Evolutionary conservation across 2,888 invertebrate genomes (phyloP).

Genomic region (Oxyteleia sp.): DNA sequence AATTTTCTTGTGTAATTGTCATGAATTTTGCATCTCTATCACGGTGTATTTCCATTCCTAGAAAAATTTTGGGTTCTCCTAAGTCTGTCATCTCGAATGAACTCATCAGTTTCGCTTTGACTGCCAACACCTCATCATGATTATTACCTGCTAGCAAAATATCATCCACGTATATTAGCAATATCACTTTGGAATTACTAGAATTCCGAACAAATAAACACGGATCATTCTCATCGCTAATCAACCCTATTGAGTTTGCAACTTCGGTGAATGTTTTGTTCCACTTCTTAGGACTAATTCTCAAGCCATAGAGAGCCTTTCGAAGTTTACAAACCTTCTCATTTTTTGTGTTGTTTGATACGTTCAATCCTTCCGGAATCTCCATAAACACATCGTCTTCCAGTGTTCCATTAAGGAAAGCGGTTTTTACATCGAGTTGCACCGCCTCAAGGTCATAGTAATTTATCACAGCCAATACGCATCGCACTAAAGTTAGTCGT

Average conservation of each 20-base stretch:
- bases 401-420: background rate
- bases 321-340: background rate
- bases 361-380: background rate
- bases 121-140: constrained; percentile 13
- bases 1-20: constrained; percentile 25
- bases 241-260: background rate
- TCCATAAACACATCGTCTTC: background rate
- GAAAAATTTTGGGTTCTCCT: constrained; percentile 64
- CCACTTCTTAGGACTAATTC: background rate
- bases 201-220: background rate
- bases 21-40: constrained; percentile 18
- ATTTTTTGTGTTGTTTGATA: background rate
- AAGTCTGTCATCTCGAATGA: constrained; percentile 68
- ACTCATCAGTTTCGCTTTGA: constrained; percentile 51
- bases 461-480: constrained; percentile 43
- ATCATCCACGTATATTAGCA: constrained; percentile 29
- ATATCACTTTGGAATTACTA: background rate
- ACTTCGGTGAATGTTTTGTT: background rate
- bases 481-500: constrained; percentile 28
- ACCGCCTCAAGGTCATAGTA: constrained; percentile 16
- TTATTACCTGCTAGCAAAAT: constrained; percentile 62
- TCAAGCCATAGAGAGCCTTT: background rate
- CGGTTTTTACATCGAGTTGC: background rate
- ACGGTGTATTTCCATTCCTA: constrained; percentile 31
- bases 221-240: background rate